A percentile compares a stretch with the other conserved stretches of the same genome.
phyloP scores from a whole-genome alignment of 2,113 vertebrate genomes.

The Vanacampus margaritifer region DNA sequence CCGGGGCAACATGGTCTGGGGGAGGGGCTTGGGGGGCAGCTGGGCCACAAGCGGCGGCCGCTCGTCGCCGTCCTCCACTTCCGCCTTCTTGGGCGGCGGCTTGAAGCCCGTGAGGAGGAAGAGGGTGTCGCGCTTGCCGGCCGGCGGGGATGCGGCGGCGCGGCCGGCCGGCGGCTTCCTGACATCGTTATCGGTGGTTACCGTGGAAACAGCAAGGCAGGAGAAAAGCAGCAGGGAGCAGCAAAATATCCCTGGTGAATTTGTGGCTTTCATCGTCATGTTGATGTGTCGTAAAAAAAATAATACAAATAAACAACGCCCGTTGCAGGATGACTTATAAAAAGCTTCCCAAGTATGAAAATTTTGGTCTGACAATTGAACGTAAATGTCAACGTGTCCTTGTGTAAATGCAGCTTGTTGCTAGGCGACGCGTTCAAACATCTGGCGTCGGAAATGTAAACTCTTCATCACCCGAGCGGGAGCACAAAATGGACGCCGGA shows the following conservation, averaged over 20 bases:
- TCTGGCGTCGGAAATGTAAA: background rate
- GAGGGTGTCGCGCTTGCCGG: conserved; percentile 51
- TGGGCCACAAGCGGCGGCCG: conserved; percentile 40
- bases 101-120: conserved; percentile 65
- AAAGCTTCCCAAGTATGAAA: conserved; percentile 25
- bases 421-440: conserved; percentile 4
- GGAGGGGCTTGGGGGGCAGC: conserved; percentile 68
- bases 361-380: conserved; percentile 10
- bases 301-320: background rate
- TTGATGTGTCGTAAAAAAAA: conserved; percentile 9
- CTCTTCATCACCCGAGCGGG: background rate
- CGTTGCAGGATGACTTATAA: background rate
- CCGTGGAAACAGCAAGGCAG: conserved; percentile 56
- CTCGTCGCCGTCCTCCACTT: conserved; percentile 50
- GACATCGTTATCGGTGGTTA: conserved; percentile 33
- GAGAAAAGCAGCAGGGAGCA: conserved; percentile 46
- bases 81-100: conserved; percentile 49
- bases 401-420: conserved; percentile 11
- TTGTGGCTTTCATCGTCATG: conserved; percentile 35
- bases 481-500: conserved; percentile 25
- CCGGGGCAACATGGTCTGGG: conserved; percentile 73
- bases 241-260: conserved; percentile 39
- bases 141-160: background rate
- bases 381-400: background rate
- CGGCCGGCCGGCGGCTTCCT: conserved; percentile 12